Conservation (phyloP, 2,888 invertebrate species). For the Aleiodes testaceus region DNA sequence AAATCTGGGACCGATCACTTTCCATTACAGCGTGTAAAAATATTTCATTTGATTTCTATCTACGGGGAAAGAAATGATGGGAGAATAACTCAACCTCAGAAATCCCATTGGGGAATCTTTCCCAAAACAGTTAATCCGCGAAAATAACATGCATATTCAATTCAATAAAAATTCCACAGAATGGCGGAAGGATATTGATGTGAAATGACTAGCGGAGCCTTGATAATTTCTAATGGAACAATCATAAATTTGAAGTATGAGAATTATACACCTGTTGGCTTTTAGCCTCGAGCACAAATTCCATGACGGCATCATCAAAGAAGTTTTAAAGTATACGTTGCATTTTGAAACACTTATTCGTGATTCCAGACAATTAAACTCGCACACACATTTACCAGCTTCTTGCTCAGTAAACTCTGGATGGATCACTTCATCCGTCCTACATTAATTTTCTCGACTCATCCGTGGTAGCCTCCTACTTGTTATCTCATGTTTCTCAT, state of each 20-base stretch:
- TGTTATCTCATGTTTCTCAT: conserved; percentile 22
- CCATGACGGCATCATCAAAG: conserved; percentile 31
- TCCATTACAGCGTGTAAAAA: conserved; percentile 18
- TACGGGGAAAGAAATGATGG: conserved; percentile 13
- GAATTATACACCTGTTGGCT: conserved; percentile 46
- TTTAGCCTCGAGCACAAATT: conserved; percentile 13
- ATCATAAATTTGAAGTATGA: no score
- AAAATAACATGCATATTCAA: no score
- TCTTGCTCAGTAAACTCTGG: conserved; percentile 45
- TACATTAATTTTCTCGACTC: conserved; percentile 65
- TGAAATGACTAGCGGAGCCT: no score
- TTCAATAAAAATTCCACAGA: no score
- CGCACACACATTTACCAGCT: conserved; percentile 53
- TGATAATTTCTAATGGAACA: no score
- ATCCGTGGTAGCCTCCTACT: conserved; percentile 52
- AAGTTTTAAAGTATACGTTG: conserved; percentile 39
- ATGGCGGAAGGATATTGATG: no score
- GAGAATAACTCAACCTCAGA: not conserved
- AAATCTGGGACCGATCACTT: conserved; percentile 40
- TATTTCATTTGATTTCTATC: conserved; percentile 41
- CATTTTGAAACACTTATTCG: conserved; percentile 50
- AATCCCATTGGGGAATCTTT: no score
- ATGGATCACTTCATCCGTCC: conserved; percentile 63
- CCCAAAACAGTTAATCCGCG: not conserved
- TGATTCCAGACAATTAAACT: conserved; percentile 65